Evolutionary conservation across 2,797 vertebrate species (phyloP), one percentile per base, ranked within the genome.

Genomic region (Oophaga sylvatica): DNA sequence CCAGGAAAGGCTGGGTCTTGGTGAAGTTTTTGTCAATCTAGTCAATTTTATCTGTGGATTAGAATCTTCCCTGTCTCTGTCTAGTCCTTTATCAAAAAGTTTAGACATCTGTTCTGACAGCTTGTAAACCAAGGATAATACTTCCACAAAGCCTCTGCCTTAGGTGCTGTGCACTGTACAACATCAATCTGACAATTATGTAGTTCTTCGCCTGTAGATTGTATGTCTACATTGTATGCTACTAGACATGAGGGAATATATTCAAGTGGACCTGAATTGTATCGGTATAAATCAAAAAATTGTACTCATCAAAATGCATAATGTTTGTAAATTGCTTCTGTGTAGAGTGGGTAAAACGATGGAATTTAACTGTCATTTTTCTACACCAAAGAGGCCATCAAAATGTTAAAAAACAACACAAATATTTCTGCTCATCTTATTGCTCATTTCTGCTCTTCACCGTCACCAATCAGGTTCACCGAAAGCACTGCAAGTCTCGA

Each of bases 61-160:
- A 45, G 41, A 75, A 75, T 75, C 41, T 48, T 48, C 41, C 5
- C 79, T 80, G 57, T 45, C 59, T 31, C 56, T 41, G 31, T 63
- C 79, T 26, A 80, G 62, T 71, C 41, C 19, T 67, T n/a, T 68
- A 67, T 67, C 65, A 59, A 48, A 48, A 68, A 41, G 45, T 26
- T 56, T 29, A 56, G 45, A 67, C 45, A 56, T 65, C 65, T 67
- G 45, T 67, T 83, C 53, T 48, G 65, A 19, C 35, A 26, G 80
- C 63, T 45, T 83, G 81, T 68, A 83, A 68, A 80, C 79, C 22
- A 41, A 45, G 60, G 79, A 62, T 80, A 80, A 75, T 45, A 75
- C 41, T 45, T 75, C 71, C 71, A 48, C 35, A 75, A 75, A 45
- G 59, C 59, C 29, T 41, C 57, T 35, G 57, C 56, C 59, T 80